These are phyloP conservation scores for Cylloceria caligata DNA, from an alignment of 2,888 invertebrate genomes.

Conservation along the genomic window DNA sequence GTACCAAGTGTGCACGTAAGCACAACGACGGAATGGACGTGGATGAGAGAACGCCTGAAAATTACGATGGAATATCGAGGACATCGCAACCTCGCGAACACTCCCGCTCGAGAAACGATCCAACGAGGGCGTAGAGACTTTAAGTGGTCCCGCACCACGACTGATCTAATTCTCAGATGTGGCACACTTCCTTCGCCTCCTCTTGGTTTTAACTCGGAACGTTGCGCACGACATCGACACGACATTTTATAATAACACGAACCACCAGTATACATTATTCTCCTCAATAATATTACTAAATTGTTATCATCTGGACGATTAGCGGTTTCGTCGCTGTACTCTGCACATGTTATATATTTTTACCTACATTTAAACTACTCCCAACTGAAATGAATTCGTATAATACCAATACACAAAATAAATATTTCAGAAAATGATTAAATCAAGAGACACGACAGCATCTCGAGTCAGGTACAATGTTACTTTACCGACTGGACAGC, in stretches of 20 bases:
- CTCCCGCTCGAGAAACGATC: slow-evolving; percentile 50
- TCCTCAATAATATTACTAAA: slow-evolving; percentile 59
- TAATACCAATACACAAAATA: neutral
- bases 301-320: slow-evolving; percentile 41
- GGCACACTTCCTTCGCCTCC: slow-evolving; percentile 53
- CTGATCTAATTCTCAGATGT: slow-evolving; percentile 65
- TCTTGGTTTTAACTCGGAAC: slow-evolving; percentile 18
- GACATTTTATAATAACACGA: slow-evolving; percentile 49
- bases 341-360: neutral
- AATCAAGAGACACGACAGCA: neutral
- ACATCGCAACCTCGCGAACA: slow-evolving; percentile 63
- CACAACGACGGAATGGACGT: slow-evolving; percentile 52
- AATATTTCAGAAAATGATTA: neutral
- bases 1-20: slow-evolving; percentile 21
- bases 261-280: slow-evolving; percentile 56
- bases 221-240: slow-evolving; percentile 46
- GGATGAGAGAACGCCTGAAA: slow-evolving; percentile 64
- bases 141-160: slow-evolving; percentile 43
- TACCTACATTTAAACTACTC: neutral
- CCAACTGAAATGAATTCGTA: neutral
- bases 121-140: slow-evolving; percentile 55
- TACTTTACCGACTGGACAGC: too few species aligned
- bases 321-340: slow-evolving; percentile 3
- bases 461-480: too few species aligned
- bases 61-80: slow-evolving; percentile 66